A percentile compares a stretch with the other conserved stretches of the same genome.
These are phyloP conservation scores for Turritopsis rubra DNA, from an alignment of 30 jellyfish, hydroid and myxozoan species.

Conservation along the genomic window DNA sequence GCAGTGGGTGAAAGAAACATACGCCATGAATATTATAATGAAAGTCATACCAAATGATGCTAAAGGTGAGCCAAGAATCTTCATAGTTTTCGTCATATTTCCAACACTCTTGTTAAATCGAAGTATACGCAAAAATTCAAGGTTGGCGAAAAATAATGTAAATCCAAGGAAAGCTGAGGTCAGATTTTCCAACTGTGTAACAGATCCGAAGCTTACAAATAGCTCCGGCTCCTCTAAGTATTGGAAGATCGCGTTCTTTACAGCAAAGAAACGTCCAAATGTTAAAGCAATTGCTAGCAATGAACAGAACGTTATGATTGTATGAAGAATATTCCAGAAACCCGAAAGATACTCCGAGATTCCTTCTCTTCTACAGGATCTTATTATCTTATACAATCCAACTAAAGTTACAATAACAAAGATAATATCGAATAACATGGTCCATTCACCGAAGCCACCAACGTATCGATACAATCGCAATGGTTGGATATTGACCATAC, in stretches of 20 bases:
- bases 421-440: constrained; percentile 53
- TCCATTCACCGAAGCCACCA: constrained; percentile 72
- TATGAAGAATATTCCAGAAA: constrained; percentile 69
- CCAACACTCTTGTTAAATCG: constrained; percentile 72
- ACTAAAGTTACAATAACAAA: constrained; percentile 60
- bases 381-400: constrained; percentile 62
- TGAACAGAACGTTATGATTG: constrained; percentile 68
- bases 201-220: constrained; percentile 70
- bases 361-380: constrained; percentile 38
- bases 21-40: constrained; percentile 62
- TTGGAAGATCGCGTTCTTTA: constrained; percentile 71
- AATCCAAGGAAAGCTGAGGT: constrained; percentile 62
- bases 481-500: constrained; percentile 63
- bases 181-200: constrained; percentile 70
- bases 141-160: constrained; percentile 64
- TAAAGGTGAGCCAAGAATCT: constrained; percentile 67
- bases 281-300: constrained; percentile 59
- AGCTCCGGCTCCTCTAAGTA: constrained; percentile 67
- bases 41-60: constrained; percentile 71
- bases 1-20: constrained; percentile 68
- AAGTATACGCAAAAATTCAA: constrained; percentile 72
- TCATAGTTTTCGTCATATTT: constrained; percentile 63
- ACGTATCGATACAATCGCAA: constrained; percentile 76
- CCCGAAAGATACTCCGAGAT: constrained; percentile 37
- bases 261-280: constrained; percentile 81